Base-by-base conservation (phyloP, 1,140 invertebrate genomes). In the Caerostris extrusa region DNA sequence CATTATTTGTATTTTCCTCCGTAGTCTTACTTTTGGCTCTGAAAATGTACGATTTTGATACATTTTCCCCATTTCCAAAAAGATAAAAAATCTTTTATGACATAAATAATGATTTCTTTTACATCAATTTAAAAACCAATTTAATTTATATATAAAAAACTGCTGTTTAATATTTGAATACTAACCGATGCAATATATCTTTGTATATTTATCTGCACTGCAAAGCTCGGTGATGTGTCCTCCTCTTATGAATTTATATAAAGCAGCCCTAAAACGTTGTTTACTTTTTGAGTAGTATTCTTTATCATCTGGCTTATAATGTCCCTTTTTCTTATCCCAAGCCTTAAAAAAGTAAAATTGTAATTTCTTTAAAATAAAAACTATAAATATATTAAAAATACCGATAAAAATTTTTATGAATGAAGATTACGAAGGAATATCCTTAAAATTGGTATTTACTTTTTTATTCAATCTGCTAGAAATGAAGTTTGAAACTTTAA, bases 301-400 rank as follows among this genome's bases (percentile, higher is more conserved):
- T 64, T 91, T 91, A n/a, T 91, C 90, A 50, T 91, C 50, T 64
- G 90, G 90, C 5, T 56, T 67, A 85, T 91, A 85, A 64, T 67
- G 77, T 7, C 90, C 90, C 85, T 85, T 83, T 19, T n/a, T 83
- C 64, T 91, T 83, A 85, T 91, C 90, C 90, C 90, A 91, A n/a
- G 34, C 90, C 90, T 91, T 50, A 50, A 91, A 81, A 56, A 77
- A 83, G 53, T 60, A 53, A 82, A 14, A 34, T 19, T 50, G 12
- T 10, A 81, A 81, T 81, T 5, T 34, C 34, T 34, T 34, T 34
- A 34, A 34, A 34, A 2, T 34, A 34, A 34, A 34, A 34, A 34
- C 34, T 34, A 34, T 34, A 34, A 34, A 34, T 34, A 34, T 34
- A 34, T 34, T 34, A 34, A 34, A 34, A 34, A 34, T 34, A 34